These are phyloP conservation scores for Musca domestica DNA, from an alignment of 1,140 invertebrate genomes.

Conservation along the genomic window DNA sequence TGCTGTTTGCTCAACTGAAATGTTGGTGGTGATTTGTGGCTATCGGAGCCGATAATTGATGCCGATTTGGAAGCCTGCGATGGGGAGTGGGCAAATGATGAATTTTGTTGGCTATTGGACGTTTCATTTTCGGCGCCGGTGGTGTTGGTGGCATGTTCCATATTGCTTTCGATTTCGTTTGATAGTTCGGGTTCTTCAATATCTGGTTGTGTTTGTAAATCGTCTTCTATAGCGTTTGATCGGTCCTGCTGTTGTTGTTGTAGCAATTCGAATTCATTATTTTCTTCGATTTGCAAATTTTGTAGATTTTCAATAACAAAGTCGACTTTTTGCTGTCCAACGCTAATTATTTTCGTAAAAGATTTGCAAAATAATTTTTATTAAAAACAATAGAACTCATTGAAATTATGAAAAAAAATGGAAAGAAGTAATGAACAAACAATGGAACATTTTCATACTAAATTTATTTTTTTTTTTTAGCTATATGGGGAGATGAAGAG, in stretches of 20 bases:
- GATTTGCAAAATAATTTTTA: background rate
- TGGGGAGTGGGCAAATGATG: background rate
- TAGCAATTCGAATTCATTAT: constrained; percentile 6
- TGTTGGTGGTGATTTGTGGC: constrained; percentile 30
- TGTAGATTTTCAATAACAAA: constrained; percentile 37
- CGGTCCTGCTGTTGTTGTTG: background rate
- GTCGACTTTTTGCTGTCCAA: constrained; percentile 25
- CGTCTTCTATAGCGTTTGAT: constrained; percentile 13
- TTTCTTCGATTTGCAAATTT: constrained; percentile 28
- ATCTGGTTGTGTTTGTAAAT: constrained; percentile 30
- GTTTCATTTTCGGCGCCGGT: constrained; percentile 27
- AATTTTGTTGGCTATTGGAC: background rate
- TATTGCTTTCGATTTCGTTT: background rate
- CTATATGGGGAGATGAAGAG: too few species aligned
- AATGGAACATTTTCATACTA: too few species aligned
- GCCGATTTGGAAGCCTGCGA: background rate
- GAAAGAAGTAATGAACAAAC: background rate
- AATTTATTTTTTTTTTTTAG: too few species aligned
- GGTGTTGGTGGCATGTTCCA: background rate
- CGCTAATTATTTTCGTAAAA: background rate
- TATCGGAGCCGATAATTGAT: background rate
- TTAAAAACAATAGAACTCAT: background rate
- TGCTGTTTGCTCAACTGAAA: constrained; percentile 51
- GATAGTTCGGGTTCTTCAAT: constrained; percentile 21
- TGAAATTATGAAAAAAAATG: background rate